Percentiles rank a stretch among this genome's conserved stretches.
Conservation (phyloP, 1,140 invertebrate genomes). For the Scaptomyza graminum region DNA sequence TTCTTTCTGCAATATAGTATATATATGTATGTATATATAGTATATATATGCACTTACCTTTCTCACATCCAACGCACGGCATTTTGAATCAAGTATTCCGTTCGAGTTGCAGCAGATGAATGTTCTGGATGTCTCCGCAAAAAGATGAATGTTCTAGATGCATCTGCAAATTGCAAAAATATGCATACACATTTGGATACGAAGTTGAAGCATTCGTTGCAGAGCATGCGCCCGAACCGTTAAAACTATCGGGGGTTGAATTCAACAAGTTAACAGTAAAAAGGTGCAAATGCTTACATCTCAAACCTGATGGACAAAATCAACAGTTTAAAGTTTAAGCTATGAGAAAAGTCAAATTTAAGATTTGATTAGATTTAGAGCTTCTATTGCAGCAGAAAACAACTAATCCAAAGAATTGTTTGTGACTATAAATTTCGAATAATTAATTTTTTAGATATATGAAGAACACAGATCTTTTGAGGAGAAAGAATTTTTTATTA, state of each 20-base stretch:
- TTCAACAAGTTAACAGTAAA: constrained; percentile 18
- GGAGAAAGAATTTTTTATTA: constrained; percentile 11
- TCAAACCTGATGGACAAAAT: neutral
- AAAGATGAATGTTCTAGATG: neutral
- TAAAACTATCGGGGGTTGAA: neutral
- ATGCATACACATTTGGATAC: neutral
- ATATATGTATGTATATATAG: too few species aligned
- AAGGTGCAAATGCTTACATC: neutral
- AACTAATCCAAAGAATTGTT: too few species aligned
- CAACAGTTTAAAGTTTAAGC: neutral
- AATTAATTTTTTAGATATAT: too few species aligned
- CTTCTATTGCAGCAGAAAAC: too few species aligned
- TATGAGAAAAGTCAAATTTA: neutral
- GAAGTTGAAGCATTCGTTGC: constrained; percentile 14
- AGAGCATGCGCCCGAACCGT: constrained; percentile 43
- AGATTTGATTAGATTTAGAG: too few species aligned
- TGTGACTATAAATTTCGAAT: too few species aligned
- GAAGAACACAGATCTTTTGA: too few species aligned
- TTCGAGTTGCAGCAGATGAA: neutral
- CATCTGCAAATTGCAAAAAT: neutral
- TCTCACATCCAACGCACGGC: constrained; percentile 75
- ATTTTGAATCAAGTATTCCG: constrained; percentile 41
- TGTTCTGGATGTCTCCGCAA: too few species aligned
- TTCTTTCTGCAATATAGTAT: too few species aligned
- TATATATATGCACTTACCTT: constrained; percentile 55